A percentile compares a stretch with the other conserved stretches of the same genome.
phyloP scores from a whole-genome alignment of 2,113 vertebrate species.

The Noctilio leporinus region DNA sequence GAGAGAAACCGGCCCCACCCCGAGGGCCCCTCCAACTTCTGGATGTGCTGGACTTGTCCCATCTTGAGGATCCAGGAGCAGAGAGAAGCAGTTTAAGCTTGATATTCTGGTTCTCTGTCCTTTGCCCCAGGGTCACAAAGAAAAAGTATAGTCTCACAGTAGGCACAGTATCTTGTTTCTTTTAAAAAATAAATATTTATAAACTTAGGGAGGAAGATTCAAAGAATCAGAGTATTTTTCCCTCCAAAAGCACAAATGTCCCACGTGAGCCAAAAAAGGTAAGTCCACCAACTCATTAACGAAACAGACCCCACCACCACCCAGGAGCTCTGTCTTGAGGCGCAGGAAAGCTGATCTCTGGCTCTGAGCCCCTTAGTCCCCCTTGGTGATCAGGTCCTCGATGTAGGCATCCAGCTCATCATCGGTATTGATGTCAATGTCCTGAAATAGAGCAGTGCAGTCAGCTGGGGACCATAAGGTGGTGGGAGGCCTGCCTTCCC shows the following conservation, averaged over 20 bases:
- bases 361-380: slow-evolving; percentile 80
- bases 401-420: slow-evolving; percentile 98
- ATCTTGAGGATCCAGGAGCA: background rate
- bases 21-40: background rate
- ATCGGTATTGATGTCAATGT: slow-evolving; percentile 98
- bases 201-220: slow-evolving; percentile 74
- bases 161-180: slow-evolving; percentile 72
- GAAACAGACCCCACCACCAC: background rate
- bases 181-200: slow-evolving; percentile 87
- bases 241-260: slow-evolving; percentile 70
- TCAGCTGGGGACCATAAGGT: slow-evolving; percentile 22
- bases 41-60: background rate
- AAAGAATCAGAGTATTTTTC: slow-evolving; percentile 70
- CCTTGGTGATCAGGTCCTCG: slow-evolving; percentile 96
- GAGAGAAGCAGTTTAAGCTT: background rate
- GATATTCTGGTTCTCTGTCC: background rate
- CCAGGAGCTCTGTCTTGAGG: background rate
- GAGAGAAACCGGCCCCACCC: background rate
- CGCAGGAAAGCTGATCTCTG: background rate
- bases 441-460: slow-evolving; percentile 80
- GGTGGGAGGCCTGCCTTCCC: background rate
- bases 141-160: slow-evolving; percentile 24
- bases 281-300: slow-evolving; percentile 59
- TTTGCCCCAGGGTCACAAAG: slow-evolving; percentile 37
- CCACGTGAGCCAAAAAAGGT: slow-evolving; percentile 59